Base-by-base conservation (phyloP, 1,140 invertebrate species). In the Drosophila pseudoobscura region DNA sequence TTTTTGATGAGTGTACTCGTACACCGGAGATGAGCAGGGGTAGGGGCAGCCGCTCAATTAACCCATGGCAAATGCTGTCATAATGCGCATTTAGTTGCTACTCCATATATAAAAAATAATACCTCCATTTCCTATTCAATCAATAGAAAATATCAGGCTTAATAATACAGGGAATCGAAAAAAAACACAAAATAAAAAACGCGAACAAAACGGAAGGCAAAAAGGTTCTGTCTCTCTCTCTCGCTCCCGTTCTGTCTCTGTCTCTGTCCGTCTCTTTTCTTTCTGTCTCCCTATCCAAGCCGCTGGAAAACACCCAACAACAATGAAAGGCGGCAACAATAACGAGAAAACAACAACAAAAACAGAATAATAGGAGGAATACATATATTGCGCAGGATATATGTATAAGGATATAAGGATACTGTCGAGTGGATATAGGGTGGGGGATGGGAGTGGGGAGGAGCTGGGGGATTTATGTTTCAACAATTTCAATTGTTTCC, bases 401-500 rank as follows among this genome's bases (percentile, higher is more conserved):
- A 78, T 50, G 29, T 29, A 68, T 43, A 24, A 24, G 24, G 24
- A 24, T 24, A 24, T 26, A 80, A 70, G 71, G 58, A 68, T 45
- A 53, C 54, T 63, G 49, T 45, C 43, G 52, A 73, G 79, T 73
- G 75, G 76, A 53, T 46, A 31, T 13, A 11, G 11, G 46, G 46
- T 49, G 58, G 17, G 55, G 53, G 20, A 43, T 45, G 20, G 44
- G 29, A 35, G 44, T 45, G 39, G 20, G 9, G 44, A 35, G 45
- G 8, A 41, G 58, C 31, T 7, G 61, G 62, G 76, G 80, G 72
- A 80, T 63, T 85, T 87, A 87, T 87, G 71, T 87, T 87, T 85
- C 82, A 85, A 78, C 82, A 85, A 82, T 87, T 75, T 88, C 82
- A 85, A 85, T 85, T 85, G 82, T 85, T 85, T 82, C 64, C 74